These are phyloP conservation scores for Drosophila orosa DNA, from an alignment of 1,140 invertebrate species.

Conservation along the genomic window DNA sequence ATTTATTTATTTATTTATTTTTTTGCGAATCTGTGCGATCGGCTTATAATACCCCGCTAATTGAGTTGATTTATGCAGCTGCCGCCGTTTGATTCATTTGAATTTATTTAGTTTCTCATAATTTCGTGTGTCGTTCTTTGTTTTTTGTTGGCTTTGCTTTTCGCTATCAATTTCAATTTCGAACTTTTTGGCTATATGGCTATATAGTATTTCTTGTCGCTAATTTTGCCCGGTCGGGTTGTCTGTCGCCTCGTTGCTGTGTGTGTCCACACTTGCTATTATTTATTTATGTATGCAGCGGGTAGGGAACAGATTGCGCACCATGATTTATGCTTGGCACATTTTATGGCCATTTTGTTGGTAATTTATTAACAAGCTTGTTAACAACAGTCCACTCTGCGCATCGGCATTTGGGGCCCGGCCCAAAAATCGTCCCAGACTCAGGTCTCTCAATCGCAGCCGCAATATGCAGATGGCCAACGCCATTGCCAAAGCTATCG, in stretches of 20 bases:
- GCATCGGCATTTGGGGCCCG: slow-evolving; percentile 43
- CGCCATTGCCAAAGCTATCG: slow-evolving; percentile 11
- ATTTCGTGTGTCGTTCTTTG: slow-evolving; percentile 50
- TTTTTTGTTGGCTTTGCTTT: slow-evolving; percentile 14
- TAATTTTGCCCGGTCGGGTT: slow-evolving; percentile 60
- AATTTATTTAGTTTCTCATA: slow-evolving; percentile 71
- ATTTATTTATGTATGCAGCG: slow-evolving; percentile 76
- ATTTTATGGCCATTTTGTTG: slow-evolving; percentile 83
- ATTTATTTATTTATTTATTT: slow-evolving; percentile 21
- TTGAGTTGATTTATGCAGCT: slow-evolving; percentile 81
- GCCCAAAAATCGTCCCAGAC: slow-evolving; percentile 21
- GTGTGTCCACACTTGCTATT: slow-evolving; percentile 78
- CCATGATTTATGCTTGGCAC: slow-evolving; percentile 80
- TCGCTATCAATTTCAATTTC: slow-evolving; percentile 76
- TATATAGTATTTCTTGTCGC: slow-evolving; percentile 53
- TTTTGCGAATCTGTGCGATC: slow-evolving; percentile 34
- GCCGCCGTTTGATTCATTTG: slow-evolving; percentile 73
- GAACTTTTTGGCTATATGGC: slow-evolving; percentile 46
- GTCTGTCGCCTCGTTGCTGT: slow-evolving; percentile 53
- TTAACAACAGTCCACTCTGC: slow-evolving; percentile 74
- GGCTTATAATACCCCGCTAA: slow-evolving; percentile 73
- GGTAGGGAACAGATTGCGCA: slow-evolving; percentile 48
- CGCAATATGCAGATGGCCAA: slow-evolving; percentile 61
- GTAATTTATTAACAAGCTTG: slow-evolving; percentile 83
- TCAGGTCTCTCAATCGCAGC: slow-evolving; percentile 15